Percentiles rank a stretch among this genome's conserved stretches.
Conservation (phyloP, 2,797 vertebrate genomes). For the Chrysolophus pictus region DNA sequence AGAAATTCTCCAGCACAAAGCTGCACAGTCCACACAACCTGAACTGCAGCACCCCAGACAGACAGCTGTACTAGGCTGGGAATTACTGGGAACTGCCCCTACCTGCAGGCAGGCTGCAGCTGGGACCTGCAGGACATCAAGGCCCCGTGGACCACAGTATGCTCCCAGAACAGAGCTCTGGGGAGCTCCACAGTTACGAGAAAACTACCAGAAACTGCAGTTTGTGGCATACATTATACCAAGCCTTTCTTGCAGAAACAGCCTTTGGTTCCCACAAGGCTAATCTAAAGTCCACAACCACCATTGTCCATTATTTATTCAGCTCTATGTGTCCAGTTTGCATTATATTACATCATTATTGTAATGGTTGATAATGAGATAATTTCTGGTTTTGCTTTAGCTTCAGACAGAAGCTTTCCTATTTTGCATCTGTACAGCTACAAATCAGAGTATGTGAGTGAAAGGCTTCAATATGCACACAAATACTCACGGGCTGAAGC, state of each 20-base stretch:
- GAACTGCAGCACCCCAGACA: neutral
- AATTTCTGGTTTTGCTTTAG: constrained; percentile 6
- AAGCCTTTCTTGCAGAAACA: neutral
- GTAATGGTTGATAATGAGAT: neutral
- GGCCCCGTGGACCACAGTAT: accelerated
- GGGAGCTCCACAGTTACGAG: neutral
- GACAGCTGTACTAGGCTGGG: neutral
- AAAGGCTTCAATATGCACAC: neutral
- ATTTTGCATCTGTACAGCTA: neutral
- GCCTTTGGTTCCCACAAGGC: neutral
- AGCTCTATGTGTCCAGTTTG: neutral
- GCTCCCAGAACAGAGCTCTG: neutral
- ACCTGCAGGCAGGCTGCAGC: neutral
- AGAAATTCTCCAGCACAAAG: neutral
- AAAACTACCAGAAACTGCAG: neutral
- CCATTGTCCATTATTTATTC: neutral
- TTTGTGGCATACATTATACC: neutral
- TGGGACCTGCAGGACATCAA: neutral
- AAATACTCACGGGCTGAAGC: neutral
- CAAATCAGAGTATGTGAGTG: neutral
- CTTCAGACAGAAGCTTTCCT: neutral
- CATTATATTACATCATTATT: neutral
- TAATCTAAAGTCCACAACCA: constrained; percentile 46
- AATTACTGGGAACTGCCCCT: neutral
- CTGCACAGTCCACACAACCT: accelerated